These are phyloP conservation scores for Drosophila mercatorum DNA, from an alignment of 2,888 invertebrate genomes.

Conservation along the genomic window DNA sequence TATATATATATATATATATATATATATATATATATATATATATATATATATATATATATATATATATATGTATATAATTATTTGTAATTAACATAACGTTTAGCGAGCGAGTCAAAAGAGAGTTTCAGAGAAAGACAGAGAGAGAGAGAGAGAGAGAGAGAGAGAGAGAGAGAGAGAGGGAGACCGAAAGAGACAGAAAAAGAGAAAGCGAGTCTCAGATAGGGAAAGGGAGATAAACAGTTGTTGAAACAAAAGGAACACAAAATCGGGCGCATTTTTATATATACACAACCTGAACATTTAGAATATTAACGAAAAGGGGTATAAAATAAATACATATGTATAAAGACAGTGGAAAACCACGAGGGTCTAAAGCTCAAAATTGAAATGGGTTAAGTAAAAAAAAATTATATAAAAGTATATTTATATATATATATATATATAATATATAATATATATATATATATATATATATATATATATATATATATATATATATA, in stretches of 20 bases:
- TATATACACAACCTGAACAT: background rate
- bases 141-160: constrained; percentile 24
- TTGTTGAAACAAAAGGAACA: background rate
- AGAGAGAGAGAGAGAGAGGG: constrained; percentile 9
- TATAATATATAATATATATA: background rate
- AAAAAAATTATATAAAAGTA: constrained; percentile 5
- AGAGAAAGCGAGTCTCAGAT: constrained; percentile 15
- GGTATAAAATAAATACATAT: constrained; percentile 2
- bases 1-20: background rate
- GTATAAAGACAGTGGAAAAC: background rate
- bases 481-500: too few relatives aligned
- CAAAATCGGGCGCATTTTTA: background rate
- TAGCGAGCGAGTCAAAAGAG: constrained; percentile 71
- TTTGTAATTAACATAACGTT: constrained; percentile 5
- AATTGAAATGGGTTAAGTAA: background rate
- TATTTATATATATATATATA: background rate
- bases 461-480: background rate
- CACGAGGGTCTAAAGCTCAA: background rate
- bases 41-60: background rate
- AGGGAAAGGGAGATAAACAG: constrained; percentile 19
- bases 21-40: background rate
- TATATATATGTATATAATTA: background rate
- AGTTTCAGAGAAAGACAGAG: constrained; percentile 32
- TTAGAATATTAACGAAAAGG: background rate
- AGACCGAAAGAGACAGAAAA: constrained; percentile 36